Percentiles rank a stretch among this genome's conserved stretches.
These are phyloP conservation scores for Nebria brevicollis DNA, from an alignment of 2,888 invertebrate species.

Conservation along the genomic window DNA sequence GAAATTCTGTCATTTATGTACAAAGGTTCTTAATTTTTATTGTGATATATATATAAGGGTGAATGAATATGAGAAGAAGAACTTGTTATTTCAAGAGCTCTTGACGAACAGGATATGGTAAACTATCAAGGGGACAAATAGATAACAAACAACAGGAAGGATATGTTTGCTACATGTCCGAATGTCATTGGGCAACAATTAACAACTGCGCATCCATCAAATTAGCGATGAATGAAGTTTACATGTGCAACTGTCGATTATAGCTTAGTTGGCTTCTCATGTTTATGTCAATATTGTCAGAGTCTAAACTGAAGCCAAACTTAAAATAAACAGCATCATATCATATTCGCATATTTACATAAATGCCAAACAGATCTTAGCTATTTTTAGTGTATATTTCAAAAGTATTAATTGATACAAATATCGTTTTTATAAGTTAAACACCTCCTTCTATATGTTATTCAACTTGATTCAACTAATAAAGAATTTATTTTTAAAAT, in stretches of 20 bases:
- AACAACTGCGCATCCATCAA: slow-evolving; percentile 53
- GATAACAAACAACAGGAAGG: slow-evolving; percentile 34
- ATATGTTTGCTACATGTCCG: slow-evolving; percentile 36
- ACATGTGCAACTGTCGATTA: slow-evolving; percentile 40
- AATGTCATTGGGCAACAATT: slow-evolving; percentile 52
- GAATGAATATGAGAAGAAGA: neutral
- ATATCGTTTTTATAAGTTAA: neutral
- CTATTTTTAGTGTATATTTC: neutral
- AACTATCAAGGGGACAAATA: slow-evolving; percentile 9
- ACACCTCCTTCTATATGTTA: neutral
- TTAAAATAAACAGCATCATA: neutral
- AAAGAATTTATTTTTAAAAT: neutral
- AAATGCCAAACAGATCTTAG: neutral
- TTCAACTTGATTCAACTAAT: neutral
- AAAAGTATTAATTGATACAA: no score
- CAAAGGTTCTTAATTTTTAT: no score
- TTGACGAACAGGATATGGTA: neutral
- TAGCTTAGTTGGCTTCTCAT: neutral
- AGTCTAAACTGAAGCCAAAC: neutral
- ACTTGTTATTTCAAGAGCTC: neutral
- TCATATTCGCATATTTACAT: neutral
- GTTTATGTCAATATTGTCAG: slow-evolving; percentile 1
- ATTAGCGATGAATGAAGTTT: slow-evolving; percentile 50
- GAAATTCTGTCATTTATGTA: no score
- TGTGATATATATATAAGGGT: neutral